Conservation (phyloP, 2,113 vertebrate genomes). For the Platichthys flesus region DNA sequence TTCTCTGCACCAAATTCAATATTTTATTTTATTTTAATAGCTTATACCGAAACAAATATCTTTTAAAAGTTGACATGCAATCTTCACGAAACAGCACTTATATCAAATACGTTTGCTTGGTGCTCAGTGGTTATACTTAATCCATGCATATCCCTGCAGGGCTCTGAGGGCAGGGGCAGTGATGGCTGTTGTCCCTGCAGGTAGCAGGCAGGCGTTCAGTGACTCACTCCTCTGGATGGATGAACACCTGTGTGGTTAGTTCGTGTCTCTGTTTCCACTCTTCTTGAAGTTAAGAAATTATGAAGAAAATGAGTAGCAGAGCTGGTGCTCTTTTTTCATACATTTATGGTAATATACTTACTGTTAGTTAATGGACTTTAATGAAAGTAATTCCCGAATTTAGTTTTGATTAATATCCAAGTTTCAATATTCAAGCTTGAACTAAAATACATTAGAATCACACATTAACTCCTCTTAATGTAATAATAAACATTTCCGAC, state of each 20-base stretch:
- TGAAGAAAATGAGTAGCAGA: not conserved
- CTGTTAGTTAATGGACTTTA: too few relatives aligned
- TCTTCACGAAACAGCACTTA: too few relatives aligned
- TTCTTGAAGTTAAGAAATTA: not conserved
- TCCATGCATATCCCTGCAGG: conserved; percentile 1
- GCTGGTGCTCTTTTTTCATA: too few relatives aligned
- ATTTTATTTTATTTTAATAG: not conserved
- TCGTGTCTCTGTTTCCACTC: not conserved
- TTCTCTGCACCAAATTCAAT: not conserved
- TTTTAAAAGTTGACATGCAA: not conserved
- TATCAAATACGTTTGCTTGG: not conserved
- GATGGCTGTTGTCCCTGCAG: not conserved
- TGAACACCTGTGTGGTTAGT: not conserved
- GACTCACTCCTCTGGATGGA: not conserved
- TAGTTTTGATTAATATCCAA: too few relatives aligned
- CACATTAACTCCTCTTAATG: too few relatives aligned
- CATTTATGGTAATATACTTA: too few relatives aligned
- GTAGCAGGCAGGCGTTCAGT: conserved; percentile 13
- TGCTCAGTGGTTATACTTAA: not conserved
- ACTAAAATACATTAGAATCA: too few relatives aligned
- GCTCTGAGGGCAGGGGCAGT: not conserved
- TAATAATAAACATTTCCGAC: not conserved
- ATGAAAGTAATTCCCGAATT: too few relatives aligned
- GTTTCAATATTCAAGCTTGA: too few relatives aligned
- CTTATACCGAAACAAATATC: not conserved